Base-by-base conservation (phyloP, 2,113 vertebrate genomes). In the Etheostoma cragini region DNA sequence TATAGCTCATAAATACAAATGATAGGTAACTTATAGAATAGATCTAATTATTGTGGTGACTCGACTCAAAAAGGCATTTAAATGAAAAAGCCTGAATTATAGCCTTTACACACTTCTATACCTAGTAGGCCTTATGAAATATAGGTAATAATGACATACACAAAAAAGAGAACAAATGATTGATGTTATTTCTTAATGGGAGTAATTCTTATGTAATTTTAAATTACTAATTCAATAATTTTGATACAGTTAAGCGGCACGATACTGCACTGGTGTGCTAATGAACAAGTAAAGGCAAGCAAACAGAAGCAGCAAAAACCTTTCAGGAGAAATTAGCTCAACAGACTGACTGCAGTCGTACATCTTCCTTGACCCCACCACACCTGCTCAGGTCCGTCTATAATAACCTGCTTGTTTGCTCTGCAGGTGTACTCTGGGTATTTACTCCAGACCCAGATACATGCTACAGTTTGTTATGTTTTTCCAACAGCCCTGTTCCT, bases 371-470 rank as follows among this genome's bases (percentile, higher is more conserved):
- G 33, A 73, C 85, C 72, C 60, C 68, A 33, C 65, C 71, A 83
- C 92, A 91, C 87, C 92, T 93, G 89, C 76, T 87, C 86, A 56
- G 68, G 67, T 60, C 50, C 24, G 57, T 70, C 78, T 81, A 72
- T 79, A 89, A 89, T 82, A 88, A 89, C 68, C 70, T 52, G 57
- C 86, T 75, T 75, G 62, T 88, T 83, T 82, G 78, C 83, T 78
- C 76, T 84, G 82, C 91, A 90, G 91, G 91, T 93, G 89, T 69
- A 88, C 70, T 54, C 56, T 56, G 66, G 78, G 84, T 84, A 83
- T 88, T 88, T 72, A 72, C 81, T 84, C 78, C 56, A 85, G 83
- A 87, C 83, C 85, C 72, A 88, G 74, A 82, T 66, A 82, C 82
- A 84, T 35, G 56, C 78, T 50, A 58, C 74, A 35, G 65, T 74